Percentiles rank a stretch among this genome's conserved stretches.
phyloP scores from a whole-genome alignment of 2,888 invertebrate genomes.

The Acleris cristana region DNA sequence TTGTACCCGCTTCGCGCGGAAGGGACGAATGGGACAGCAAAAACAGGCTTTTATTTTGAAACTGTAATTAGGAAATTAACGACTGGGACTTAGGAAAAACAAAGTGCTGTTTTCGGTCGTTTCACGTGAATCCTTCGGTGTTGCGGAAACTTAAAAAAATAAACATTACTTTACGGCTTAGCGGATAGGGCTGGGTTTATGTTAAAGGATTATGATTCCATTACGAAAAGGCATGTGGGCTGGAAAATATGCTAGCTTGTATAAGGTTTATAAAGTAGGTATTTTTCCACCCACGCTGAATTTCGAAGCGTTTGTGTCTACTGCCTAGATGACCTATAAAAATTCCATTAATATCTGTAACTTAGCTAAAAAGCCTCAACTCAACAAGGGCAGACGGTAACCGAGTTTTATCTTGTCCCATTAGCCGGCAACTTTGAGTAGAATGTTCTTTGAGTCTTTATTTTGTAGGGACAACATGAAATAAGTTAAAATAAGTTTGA shows the following conservation, averaged over 20 bases:
- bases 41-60: slow-evolving; percentile 76
- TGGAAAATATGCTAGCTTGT: neutral
- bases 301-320: no score
- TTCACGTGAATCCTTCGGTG: slow-evolving; percentile 62
- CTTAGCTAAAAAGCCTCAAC: slow-evolving; percentile 13
- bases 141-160: slow-evolving; percentile 60
- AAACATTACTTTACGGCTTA: slow-evolving; percentile 46
- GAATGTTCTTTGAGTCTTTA: no score
- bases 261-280: no score
- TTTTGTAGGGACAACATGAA: no score
- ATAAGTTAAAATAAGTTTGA: no score
- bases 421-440: slow-evolving; percentile 7
- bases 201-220: slow-evolving; percentile 38
- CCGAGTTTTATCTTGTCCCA: slow-evolving; percentile 7
- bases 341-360: slow-evolving; percentile 1
- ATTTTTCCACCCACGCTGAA: no score
- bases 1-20: slow-evolving; percentile 55
- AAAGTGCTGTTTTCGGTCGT: slow-evolving; percentile 67
- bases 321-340: slow-evolving; percentile 1
- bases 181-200: slow-evolving; percentile 35
- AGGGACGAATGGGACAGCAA: slow-evolving; percentile 63
- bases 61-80: slow-evolving; percentile 82
- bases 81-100: slow-evolving; percentile 71
- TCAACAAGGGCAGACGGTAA: slow-evolving; percentile 17
- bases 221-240: slow-evolving; percentile 39